Base-by-base conservation (phyloP, 2,797 vertebrate species). In the Gephyroberyx darwinii region DNA sequence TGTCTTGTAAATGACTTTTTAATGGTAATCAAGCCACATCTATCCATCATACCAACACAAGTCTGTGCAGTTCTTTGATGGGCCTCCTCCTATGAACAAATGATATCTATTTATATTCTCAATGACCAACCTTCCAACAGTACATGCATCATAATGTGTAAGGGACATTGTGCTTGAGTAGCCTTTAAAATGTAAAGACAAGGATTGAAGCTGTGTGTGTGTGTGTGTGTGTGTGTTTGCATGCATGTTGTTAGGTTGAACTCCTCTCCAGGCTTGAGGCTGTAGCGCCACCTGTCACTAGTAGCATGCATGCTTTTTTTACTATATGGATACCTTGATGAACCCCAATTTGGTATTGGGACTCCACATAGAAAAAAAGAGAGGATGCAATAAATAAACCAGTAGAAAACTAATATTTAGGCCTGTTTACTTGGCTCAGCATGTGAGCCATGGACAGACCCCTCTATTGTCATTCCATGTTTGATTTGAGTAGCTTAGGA, bases 1-100 rank as follows among this genome's bases (percentile, higher is more conserved):
- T 91, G 77, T 91, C 90, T 91, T 90, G 77, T 87, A 92, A 92
- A 93, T 90, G 2, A 90, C 78, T 81, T 89, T 91, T 90, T 90
- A 92, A 92, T 91, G 90, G 86, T 85, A 91, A 90, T 88, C 79
- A 88, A 88, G 78, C 81, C 78, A 54, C 75, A 75, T 87, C 77
- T 86, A 91, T 91, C 83, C 84, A 90, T 93, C 90, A 92, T 82
- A 61, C 53, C 41, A 73, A 68, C 80, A 85, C 77, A 71, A 81
- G 78, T 88, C 83, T 61, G 70, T 69, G 65, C 76, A 83, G 80
- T 73, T 74, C 75, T 88, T 80, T 85, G 82, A 91, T 82, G 68
- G 83, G 78, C 71, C 86, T 87, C 80, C 82, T 88, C 86, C 87
- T 81, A 59, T 88, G 74, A 87, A 84, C 76, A 91, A 91, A 86